Conservation (phyloP, 2,888 invertebrate genomes). For the Cephus spinipes region DNA sequence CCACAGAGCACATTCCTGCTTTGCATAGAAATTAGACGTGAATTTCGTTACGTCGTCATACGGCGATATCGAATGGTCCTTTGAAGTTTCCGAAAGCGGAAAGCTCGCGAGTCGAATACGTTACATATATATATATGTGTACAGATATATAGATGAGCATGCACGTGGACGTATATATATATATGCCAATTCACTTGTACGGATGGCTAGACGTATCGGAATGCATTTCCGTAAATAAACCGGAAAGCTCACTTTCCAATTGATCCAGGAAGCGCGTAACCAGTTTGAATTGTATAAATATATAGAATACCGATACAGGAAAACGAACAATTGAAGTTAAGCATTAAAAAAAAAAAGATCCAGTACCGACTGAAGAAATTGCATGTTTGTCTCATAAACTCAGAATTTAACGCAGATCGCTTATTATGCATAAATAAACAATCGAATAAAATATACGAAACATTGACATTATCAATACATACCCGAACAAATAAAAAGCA, state of each 20-base stretch:
- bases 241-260: background rate
- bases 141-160: background rate
- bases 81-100: background rate
- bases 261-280: background rate
- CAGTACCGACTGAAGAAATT: background rate
- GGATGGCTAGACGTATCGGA: background rate
- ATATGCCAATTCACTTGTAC: background rate
- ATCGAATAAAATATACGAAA: too few relatives aligned
- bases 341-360: too few relatives aligned
- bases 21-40: background rate
- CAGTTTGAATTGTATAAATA: background rate
- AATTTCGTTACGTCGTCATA: background rate
- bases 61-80: background rate
- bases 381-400: too few relatives aligned
- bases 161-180: background rate
- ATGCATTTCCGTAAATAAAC: background rate
- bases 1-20: background rate
- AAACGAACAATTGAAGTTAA: background rate
- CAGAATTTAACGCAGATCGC: accelerated
- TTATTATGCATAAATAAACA: too few relatives aligned
- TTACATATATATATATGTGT: background rate
- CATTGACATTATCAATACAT: too few relatives aligned
- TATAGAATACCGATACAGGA: background rate
- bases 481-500: too few relatives aligned
- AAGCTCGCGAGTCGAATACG: background rate